Evolutionary conservation across 2,113 vertebrate genomes (phyloP).

Genomic region (Entosphenus tridentatus): DNA sequence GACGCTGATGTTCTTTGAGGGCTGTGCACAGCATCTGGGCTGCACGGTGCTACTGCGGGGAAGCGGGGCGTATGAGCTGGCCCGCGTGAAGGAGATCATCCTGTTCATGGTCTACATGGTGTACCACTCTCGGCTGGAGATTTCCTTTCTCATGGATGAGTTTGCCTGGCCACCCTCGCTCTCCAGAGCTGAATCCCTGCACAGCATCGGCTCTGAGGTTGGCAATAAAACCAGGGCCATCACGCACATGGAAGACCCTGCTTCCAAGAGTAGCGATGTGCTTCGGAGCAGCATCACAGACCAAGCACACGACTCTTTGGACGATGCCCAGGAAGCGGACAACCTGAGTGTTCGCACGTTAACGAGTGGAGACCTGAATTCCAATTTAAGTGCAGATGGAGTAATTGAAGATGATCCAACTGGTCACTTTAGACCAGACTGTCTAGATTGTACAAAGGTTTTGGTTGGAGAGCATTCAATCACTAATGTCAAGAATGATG

Average conservation of each 20-base stretch:
- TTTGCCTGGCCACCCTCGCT: constrained; percentile 87
- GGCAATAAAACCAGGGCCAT: not conserved
- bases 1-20: constrained; percentile 92
- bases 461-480: too few relatives aligned
- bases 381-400: too few relatives aligned
- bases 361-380: too few relatives aligned
- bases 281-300: too few relatives aligned
- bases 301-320: too few relatives aligned
- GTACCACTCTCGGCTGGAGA: constrained; percentile 92
- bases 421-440: too few relatives aligned
- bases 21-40: constrained; percentile 61
- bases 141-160: constrained; percentile 98
- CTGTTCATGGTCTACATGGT: constrained; percentile 86
- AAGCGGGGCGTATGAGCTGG: constrained; percentile 67
- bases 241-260: not conserved
- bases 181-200: constrained; percentile 41
- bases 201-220: constrained; percentile 16
- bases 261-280: not conserved
- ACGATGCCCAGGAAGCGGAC: too few relatives aligned
- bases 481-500: too few relatives aligned
- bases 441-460: too few relatives aligned
- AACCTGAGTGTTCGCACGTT: too few relatives aligned
- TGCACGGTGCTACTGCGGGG: constrained; percentile 84
- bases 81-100: constrained; percentile 81
- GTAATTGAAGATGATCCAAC: too few relatives aligned